Evolutionary conservation across 2,113 vertebrate genomes (phyloP).

Genomic region (Pyxicephalus adspersus): DNA sequence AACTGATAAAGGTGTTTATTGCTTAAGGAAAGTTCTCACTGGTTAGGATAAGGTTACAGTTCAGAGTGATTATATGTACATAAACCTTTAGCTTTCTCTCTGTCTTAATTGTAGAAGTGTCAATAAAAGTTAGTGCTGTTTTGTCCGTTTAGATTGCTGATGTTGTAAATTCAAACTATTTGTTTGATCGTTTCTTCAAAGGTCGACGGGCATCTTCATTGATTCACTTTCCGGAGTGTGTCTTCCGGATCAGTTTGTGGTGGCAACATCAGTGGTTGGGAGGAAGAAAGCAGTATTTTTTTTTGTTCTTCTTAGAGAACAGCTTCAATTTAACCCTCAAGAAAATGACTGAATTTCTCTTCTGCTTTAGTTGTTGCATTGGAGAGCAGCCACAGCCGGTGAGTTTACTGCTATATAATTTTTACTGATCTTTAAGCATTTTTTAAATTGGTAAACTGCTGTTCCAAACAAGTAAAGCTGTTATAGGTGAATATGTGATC

Average conservation of each 20-base stretch:
- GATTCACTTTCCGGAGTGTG: constrained; percentile 24
- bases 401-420: constrained; percentile 63
- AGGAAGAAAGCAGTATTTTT: constrained; percentile 10
- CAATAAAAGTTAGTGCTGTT: too few species aligned
- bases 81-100: too few species aligned
- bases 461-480: neutral
- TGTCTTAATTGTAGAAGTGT: too few species aligned
- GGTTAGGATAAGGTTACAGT: too few species aligned
- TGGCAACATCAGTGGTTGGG: constrained; percentile 14
- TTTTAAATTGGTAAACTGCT: neutral
- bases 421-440: neutral
- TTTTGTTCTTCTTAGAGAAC: constrained; percentile 21
- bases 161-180: neutral
- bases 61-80: too few species aligned
- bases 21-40: too few species aligned
- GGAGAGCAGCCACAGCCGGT: constrained; percentile 88
- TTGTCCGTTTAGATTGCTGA: too few species aligned
- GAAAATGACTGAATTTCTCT: constrained; percentile 82
- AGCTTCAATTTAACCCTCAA: constrained; percentile 38
- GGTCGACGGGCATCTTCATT: constrained; percentile 20
- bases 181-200: neutral
- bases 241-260: constrained; percentile 48
- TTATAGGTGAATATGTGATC: too few species aligned
- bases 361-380: constrained; percentile 72
- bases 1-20: too few species aligned